A percentile compares a stretch with the other conserved stretches of the same genome.
phyloP scores from a whole-genome alignment of 2,797 vertebrate species.

The Petrocephalus schoutedeni region DNA sequence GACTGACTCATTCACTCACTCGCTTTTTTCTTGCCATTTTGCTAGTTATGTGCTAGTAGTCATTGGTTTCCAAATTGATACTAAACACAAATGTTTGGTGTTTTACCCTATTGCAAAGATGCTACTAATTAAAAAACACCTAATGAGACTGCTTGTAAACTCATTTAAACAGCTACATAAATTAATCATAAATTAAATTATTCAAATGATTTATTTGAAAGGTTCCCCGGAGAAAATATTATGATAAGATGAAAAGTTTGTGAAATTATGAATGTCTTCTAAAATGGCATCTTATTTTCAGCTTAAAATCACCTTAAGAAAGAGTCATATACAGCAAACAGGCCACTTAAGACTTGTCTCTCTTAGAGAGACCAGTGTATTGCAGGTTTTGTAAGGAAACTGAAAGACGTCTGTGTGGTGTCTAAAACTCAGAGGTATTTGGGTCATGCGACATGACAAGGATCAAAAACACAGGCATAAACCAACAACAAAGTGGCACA shows the following conservation, averaged over 20 bases:
- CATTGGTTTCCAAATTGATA: no score
- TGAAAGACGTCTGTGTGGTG: not conserved
- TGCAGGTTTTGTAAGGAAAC: not conserved
- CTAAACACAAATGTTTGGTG: not conserved
- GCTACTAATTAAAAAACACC: not conserved
- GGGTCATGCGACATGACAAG: not conserved
- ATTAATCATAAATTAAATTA: not conserved
- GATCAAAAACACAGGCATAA: not conserved
- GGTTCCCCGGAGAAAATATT: not conserved
- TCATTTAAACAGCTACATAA: not conserved
- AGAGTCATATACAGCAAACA: not conserved
- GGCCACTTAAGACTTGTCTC: not conserved
- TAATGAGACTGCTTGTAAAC: not conserved
- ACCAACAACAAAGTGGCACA: not conserved
- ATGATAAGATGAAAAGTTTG: not conserved
- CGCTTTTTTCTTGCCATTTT: no score
- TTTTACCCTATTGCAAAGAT: not conserved
- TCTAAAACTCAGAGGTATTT: not conserved
- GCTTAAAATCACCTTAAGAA: not conserved
- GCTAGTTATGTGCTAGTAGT: no score
- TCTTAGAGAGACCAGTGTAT: not conserved
- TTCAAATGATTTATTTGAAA: not conserved
- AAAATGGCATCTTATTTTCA: not conserved
- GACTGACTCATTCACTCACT: not conserved
- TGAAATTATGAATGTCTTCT: not conserved